Percentiles rank a stretch among this genome's conserved stretches.
phyloP scores from a whole-genome alignment of 53 echinoderm and acorn worm genomes.

The Holothuria leucospilota region DNA sequence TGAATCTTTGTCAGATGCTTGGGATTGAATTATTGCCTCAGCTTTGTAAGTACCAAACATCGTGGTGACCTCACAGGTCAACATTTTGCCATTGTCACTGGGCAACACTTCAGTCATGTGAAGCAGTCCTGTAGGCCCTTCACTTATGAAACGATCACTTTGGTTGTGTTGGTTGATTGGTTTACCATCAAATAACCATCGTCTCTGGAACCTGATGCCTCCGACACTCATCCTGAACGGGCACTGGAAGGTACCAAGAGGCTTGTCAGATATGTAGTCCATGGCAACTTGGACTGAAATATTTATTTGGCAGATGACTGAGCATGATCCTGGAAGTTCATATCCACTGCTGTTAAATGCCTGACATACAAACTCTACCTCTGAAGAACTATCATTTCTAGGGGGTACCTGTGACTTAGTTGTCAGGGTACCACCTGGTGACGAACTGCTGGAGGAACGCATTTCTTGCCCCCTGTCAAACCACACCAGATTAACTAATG shows the following conservation, averaged over 20 bases:
- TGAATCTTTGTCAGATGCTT: not conserved
- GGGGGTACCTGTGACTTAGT: not conserved
- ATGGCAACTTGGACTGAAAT: not conserved
- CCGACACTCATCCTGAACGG: slow-evolving; percentile 28
- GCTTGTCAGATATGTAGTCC: not conserved
- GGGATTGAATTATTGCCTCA: not conserved
- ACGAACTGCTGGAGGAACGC: not conserved
- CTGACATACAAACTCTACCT: slow-evolving; percentile 7
- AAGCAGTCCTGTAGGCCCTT: slow-evolving; percentile 12
- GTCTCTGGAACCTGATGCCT: slow-evolving; percentile 13
- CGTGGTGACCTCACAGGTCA: slow-evolving; percentile 10
- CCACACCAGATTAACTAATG: slow-evolving; percentile 1
- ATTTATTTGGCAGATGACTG: not conserved
- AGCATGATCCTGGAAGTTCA: not conserved
- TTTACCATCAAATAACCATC: slow-evolving; percentile 22
- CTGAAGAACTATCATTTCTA: not conserved
- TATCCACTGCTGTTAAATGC: not conserved
- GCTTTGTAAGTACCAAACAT: slow-evolving; percentile 18
- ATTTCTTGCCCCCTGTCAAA: slow-evolving; percentile 3
- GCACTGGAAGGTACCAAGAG: slow-evolving; percentile 25
- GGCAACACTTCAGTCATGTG: slow-evolving; percentile 24
- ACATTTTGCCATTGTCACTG: slow-evolving; percentile 11
- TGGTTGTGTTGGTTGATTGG: not conserved
- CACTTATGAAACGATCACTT: slow-evolving; percentile 22
- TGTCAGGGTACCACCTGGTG: not conserved